phyloP scores from a whole-genome alignment of 2,113 vertebrate species.

The Columbina picui region DNA sequence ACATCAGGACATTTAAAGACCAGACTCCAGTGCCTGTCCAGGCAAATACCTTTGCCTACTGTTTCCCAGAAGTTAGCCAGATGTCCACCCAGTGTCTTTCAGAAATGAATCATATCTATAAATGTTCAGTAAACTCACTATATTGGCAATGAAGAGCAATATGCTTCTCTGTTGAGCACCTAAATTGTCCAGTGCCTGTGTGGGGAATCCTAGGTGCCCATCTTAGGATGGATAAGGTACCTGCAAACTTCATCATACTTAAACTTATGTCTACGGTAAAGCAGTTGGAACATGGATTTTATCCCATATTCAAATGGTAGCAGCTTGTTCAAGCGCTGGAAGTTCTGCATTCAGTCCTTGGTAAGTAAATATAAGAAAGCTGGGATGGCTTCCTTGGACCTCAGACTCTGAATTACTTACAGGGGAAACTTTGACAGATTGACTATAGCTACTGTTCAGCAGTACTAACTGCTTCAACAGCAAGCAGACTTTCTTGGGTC shows the following conservation, averaged over 20 bases:
- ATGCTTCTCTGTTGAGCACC: neutral
- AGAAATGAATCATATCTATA: slow-evolving; percentile 33
- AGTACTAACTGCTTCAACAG: neutral
- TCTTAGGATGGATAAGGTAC: neutral
- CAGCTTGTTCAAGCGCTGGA: neutral
- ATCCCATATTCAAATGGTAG: neutral
- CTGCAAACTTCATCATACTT: neutral
- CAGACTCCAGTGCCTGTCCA: slow-evolving; percentile 19
- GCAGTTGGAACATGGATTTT: neutral
- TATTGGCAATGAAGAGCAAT: neutral
- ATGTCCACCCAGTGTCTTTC: slow-evolving; percentile 36
- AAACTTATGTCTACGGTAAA: neutral
- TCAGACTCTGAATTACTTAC: neutral
- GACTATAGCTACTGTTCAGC: neutral
- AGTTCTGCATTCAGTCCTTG: neutral
- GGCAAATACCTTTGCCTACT: slow-evolving; percentile 18
- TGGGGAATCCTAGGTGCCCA: neutral
- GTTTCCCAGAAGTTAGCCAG: slow-evolving; percentile 30
- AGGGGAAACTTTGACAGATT: neutral
- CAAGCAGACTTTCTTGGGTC: neutral
- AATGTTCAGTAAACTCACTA: neutral
- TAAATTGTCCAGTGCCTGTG: neutral
- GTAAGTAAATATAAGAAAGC: neutral
- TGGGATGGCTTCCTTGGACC: neutral
- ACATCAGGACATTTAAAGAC: slow-evolving; percentile 30